A percentile compares a stretch with the other conserved stretches of the same genome.
These are phyloP conservation scores for Cordilura impudica DNA, from an alignment of 2,888 invertebrate genomes.

Conservation along the genomic window DNA sequence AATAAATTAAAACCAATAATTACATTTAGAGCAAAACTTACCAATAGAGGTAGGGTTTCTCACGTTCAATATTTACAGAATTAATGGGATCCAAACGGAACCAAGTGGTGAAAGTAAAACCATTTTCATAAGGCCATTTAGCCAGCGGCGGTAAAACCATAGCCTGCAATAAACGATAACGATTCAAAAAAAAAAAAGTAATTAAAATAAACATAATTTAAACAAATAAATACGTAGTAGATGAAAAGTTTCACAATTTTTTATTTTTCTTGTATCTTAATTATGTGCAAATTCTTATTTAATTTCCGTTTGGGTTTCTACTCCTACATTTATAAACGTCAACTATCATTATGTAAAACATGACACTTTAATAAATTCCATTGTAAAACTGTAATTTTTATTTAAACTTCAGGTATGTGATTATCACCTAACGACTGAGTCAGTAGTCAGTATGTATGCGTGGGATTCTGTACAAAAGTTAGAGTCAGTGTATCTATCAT, in stretches of 20 bases:
- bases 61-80: constrained; percentile 98
- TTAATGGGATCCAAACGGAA: constrained; percentile 98
- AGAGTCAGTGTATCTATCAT: neutral
- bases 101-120: constrained; percentile 99
- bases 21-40: constrained; percentile 78
- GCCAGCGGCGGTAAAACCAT: constrained; percentile 97
- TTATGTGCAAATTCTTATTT: constrained; percentile 25
- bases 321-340: neutral
- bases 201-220: neutral
- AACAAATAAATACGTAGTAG: too few relatives aligned
- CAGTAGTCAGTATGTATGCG: too few relatives aligned
- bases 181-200: neutral
- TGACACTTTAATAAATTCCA: constrained; percentile 1
- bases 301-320: neutral
- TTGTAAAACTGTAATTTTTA: constrained; percentile 5
- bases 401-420: constrained; percentile 1
- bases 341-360: constrained; percentile 1
- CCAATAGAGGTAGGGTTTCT: constrained; percentile 99
- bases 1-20: constrained; percentile 18
- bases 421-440: neutral
- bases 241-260: too few relatives aligned
- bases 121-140: constrained; percentile 99
- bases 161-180: constrained; percentile 83
- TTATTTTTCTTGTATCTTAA: neutral
- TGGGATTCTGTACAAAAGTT: neutral